Conservation (phyloP, 2,888 invertebrate genomes). For the Brachynemurus nebulosus region DNA sequence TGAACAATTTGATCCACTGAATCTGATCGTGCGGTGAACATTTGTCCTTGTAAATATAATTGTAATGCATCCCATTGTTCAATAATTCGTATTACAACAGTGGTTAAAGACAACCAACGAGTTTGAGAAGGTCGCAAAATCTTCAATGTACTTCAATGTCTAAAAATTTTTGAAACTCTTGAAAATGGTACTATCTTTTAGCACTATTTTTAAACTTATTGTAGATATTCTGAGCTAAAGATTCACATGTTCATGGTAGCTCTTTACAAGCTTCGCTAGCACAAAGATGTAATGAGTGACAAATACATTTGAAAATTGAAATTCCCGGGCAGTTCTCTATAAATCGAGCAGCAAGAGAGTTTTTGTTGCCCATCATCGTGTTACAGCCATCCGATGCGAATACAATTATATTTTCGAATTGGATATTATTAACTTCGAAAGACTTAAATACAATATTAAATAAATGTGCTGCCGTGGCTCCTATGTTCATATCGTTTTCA, state of each 20-base stretch:
- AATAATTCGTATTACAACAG: constrained; percentile 21
- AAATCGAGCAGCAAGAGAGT: constrained; percentile 22
- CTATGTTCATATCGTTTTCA: too few species aligned
- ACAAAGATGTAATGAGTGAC: constrained; percentile 24
- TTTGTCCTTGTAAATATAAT: too few species aligned
- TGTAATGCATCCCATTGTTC: constrained; percentile 22
- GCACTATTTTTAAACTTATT: constrained; percentile 19
- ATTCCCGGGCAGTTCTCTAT: constrained; percentile 17
- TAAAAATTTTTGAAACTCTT: constrained; percentile 20
- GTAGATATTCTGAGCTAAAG: constrained; percentile 22
- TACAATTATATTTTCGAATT: constrained; percentile 21
- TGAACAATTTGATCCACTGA: too few species aligned
- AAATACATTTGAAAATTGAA: constrained; percentile 22
- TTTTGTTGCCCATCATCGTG: constrained; percentile 19
- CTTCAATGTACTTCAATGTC: constrained; percentile 16
- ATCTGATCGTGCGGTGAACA: constrained; percentile 18
- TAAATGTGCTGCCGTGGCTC: constrained; percentile 14
- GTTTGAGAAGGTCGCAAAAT: constrained; percentile 21
- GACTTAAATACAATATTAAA: constrained; percentile 12
- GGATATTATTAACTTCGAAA: constrained; percentile 13
- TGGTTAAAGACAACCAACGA: constrained; percentile 22
- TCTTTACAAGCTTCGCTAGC: constrained; percentile 23
- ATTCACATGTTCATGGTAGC: constrained; percentile 21
- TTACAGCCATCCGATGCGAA: constrained; percentile 20
- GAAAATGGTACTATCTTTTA: constrained; percentile 16